phyloP scores from a whole-genome alignment of 2,797 vertebrate species.

The Champsocephalus gunnari region DNA sequence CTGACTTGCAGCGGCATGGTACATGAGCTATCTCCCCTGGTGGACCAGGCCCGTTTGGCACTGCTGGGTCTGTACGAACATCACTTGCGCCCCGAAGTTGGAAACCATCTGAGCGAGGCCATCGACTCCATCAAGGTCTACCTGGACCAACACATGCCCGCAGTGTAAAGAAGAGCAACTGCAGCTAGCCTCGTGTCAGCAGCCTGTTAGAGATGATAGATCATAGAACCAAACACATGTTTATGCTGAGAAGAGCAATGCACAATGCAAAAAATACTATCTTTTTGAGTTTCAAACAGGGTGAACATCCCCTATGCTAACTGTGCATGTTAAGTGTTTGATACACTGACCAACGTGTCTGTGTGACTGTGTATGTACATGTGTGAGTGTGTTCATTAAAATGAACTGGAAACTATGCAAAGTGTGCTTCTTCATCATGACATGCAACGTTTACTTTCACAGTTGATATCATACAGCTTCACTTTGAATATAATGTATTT shows the following conservation, averaged over 20 bases:
- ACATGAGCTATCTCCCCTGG: conserved; percentile 58
- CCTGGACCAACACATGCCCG: conserved; percentile 74
- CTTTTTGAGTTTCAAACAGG: conserved; percentile 51
- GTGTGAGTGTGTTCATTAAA: conserved; percentile 78
- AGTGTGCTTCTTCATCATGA: conserved; percentile 23
- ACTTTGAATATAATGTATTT: not conserved
- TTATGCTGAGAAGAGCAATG: conserved; percentile 58
- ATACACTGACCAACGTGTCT: conserved; percentile 71
- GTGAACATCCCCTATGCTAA: conserved; percentile 59
- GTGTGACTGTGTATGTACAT: conserved; percentile 68
- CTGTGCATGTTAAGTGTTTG: conserved; percentile 80
- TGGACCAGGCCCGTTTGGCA: conserved; percentile 63
- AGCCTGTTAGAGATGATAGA: conserved; percentile 57
- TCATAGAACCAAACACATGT: conserved; percentile 53
- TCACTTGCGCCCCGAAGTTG: conserved; percentile 68
- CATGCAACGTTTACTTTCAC: not conserved
- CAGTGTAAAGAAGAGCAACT: conserved; percentile 54
- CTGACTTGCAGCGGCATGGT: conserved; percentile 62
- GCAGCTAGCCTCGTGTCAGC: conserved; percentile 29
- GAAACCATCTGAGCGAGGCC: conserved; percentile 42
- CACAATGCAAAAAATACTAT: conserved; percentile 58
- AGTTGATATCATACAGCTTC: not conserved
- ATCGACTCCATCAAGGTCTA: conserved; percentile 62
- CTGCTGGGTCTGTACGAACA: conserved; percentile 73
- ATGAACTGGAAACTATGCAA: conserved; percentile 58